Conservation (phyloP, 2,113 vertebrate genomes). For the Quiscalus mexicanus region DNA sequence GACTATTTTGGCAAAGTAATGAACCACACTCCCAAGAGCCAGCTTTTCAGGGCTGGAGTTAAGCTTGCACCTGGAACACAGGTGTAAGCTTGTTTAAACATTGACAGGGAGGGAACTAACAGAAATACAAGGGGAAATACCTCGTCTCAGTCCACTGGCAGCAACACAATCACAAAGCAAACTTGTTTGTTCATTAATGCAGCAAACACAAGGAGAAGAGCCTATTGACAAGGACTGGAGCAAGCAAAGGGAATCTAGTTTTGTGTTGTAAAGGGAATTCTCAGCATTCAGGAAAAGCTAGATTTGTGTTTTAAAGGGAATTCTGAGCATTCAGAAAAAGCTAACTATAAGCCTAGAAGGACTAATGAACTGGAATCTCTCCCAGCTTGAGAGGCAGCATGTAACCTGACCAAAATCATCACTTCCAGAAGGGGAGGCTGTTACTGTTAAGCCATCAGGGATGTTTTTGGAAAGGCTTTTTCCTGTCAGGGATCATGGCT, state of each 20-base stretch:
- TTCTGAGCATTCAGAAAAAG: not conserved
- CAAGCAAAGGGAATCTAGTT: not conserved
- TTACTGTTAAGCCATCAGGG: not conserved
- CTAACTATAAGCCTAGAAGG: not conserved
- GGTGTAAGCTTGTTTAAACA: constrained; percentile 40
- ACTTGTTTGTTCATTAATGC: not conserved
- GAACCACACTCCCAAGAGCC: not conserved
- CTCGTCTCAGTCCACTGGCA: constrained; percentile 9
- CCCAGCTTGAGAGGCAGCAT: not conserved
- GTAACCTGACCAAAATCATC: not conserved
- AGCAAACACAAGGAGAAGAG: not conserved
- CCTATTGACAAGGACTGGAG: not conserved
- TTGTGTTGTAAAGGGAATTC: not conserved
- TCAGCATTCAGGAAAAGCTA: not conserved
- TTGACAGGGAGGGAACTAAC: not conserved
- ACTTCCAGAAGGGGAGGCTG: not conserved
- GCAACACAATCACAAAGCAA: not conserved
- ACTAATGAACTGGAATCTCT: not conserved
- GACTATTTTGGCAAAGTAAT: not conserved
- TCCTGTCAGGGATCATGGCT: not conserved
- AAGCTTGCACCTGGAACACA: not conserved
- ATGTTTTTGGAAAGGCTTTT: not conserved
- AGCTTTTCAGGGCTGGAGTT: not conserved
- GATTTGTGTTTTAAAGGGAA: not conserved
- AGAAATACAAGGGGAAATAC: constrained; percentile 36